phyloP scores from a whole-genome alignment of 2,113 vertebrate species.

The Clarias batrachus region DNA sequence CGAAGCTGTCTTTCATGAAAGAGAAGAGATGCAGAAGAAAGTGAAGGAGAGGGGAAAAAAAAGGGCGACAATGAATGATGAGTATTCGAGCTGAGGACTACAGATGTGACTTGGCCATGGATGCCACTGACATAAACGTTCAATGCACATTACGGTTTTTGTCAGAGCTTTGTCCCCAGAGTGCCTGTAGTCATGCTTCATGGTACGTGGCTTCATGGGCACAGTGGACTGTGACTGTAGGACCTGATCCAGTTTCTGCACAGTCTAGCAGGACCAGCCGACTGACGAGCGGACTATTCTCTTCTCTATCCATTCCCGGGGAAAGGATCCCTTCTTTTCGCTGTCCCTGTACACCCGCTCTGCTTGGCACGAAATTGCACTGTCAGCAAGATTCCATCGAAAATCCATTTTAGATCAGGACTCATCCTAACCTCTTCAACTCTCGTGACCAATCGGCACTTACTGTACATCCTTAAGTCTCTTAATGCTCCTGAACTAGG shows the following conservation, averaged over 20 bases:
- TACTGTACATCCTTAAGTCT: background rate
- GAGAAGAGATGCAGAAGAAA: background rate
- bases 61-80: slow-evolving; percentile 22
- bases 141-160: slow-evolving; percentile 26
- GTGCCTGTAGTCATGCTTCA: slow-evolving; percentile 43
- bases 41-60: background rate
- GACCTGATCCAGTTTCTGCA: slow-evolving; percentile 7
- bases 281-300: background rate
- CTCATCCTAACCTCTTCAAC: background rate
- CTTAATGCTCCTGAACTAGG: background rate
- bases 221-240: slow-evolving; percentile 27
- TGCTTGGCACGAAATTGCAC: background rate
- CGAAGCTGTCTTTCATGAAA: slow-evolving; percentile 10
- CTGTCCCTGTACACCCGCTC: background rate
- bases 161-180: slow-evolving; percentile 20
- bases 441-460: background rate
- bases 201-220: background rate
- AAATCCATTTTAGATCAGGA: slow-evolving; percentile 19
- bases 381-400: background rate
- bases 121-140: slow-evolving; percentile 8
- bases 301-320: background rate
- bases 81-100: slow-evolving; percentile 16
- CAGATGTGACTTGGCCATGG: slow-evolving; percentile 18
- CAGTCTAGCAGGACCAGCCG: background rate
- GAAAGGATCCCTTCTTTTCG: background rate